phyloP scores from a whole-genome alignment of 2,797 vertebrate genomes.

The Platyrinchus mystaceus region DNA sequence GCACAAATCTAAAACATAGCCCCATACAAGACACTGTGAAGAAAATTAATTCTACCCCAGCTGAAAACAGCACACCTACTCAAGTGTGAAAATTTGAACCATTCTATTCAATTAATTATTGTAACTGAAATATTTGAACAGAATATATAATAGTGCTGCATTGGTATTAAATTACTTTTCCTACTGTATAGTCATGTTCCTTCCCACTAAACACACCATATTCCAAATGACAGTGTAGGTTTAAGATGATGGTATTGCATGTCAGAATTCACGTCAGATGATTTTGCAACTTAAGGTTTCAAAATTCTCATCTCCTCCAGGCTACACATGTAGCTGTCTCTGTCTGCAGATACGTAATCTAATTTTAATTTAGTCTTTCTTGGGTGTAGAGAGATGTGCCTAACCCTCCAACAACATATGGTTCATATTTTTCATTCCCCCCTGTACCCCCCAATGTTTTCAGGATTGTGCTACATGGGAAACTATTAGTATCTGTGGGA shows the following conservation, averaged over 20 bases:
- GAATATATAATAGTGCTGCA: not conserved
- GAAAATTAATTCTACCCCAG: not conserved
- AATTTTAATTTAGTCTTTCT: conserved; percentile 26
- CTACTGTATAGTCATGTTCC: not conserved
- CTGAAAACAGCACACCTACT: not conserved
- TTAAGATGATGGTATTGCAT: conserved; percentile 1
- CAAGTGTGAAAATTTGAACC: conserved; percentile 29
- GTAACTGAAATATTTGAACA: not conserved
- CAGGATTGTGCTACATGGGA: conserved; percentile 69
- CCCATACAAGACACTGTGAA: not conserved
- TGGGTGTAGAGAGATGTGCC: not conserved
- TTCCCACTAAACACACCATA: not conserved
- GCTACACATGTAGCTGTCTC: not conserved
- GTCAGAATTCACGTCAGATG: not conserved
- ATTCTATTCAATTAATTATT: conserved; percentile 23
- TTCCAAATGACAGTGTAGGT: not conserved
- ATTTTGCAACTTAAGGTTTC: conserved; percentile 15
- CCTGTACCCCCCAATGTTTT: conserved; percentile 66
- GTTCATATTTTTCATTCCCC: conserved; percentile 58
- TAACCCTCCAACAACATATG: conserved; percentile 46
- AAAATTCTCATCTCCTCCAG: not conserved
- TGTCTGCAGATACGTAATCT: conserved; percentile 13
- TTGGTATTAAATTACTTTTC: conserved; percentile 1
- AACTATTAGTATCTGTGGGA: conserved; percentile 70
- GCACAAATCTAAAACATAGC: not conserved